Percentiles rank a stretch among this genome's conserved stretches.
Evolutionary conservation across 2,113 vertebrate species (phyloP).

Genomic region (Chaetorhynchus papuensis): DNA sequence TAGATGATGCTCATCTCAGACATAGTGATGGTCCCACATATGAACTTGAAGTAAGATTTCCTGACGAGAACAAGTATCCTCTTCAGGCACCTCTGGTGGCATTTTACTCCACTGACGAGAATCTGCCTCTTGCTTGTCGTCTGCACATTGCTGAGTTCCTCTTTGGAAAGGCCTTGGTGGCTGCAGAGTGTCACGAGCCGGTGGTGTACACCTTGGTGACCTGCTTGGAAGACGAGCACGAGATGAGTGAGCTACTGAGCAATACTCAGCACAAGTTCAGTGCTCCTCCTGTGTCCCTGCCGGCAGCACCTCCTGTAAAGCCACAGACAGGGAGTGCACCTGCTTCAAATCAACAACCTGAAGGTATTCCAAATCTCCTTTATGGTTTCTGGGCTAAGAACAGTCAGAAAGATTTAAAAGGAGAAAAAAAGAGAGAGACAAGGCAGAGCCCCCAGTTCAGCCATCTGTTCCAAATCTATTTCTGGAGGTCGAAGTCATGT

Average conservation of each 20-base stretch:
- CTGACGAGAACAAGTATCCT: constrained; percentile 86
- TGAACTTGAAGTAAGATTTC: constrained; percentile 91
- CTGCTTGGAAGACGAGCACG: constrained; percentile 83
- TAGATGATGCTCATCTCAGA: constrained; percentile 74
- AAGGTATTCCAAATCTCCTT: constrained; percentile 51
- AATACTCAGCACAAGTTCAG: constrained; percentile 87
- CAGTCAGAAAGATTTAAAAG: background rate
- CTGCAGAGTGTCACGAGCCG: constrained; percentile 81
- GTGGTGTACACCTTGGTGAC: constrained; percentile 87
- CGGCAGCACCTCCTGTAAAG: constrained; percentile 35
- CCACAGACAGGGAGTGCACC: constrained; percentile 3
- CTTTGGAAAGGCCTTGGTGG: constrained; percentile 82
- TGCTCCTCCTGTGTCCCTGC: constrained; percentile 69
- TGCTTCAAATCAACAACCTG: background rate
- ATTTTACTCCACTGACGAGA: constrained; percentile 88
- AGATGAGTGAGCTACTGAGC: constrained; percentile 78
- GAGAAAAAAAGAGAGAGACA: background rate
- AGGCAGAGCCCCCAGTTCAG: background rate
- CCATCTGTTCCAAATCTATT: background rate
- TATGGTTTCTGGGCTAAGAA: background rate
- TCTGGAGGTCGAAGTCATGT: background rate
- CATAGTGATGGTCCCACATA: constrained; percentile 71
- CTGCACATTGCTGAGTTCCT: constrained; percentile 87
- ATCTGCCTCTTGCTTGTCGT: constrained; percentile 79
- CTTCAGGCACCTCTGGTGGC: constrained; percentile 89